Conservation (phyloP, 2,888 invertebrate genomes). For the Nemotelus nigrinus region DNA sequence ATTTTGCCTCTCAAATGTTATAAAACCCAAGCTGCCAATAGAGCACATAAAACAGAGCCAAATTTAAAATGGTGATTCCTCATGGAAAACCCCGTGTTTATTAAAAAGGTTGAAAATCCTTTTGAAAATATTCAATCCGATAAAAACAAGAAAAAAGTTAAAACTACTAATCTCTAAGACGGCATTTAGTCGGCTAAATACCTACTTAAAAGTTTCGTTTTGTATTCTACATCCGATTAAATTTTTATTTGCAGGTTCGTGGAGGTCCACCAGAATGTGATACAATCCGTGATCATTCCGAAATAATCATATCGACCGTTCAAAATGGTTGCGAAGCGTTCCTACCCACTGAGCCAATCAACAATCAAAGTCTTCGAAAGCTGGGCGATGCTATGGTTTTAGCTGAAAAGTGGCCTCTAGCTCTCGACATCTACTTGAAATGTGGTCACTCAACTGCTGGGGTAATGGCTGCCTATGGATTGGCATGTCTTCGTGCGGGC, state of each 20-base stretch:
- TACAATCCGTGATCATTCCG: slow-evolving; percentile 71
- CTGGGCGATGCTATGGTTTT: slow-evolving; percentile 79
- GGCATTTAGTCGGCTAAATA: no score
- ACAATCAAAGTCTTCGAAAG: slow-evolving; percentile 72
- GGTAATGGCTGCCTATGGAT: slow-evolving; percentile 90
- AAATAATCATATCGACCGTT: slow-evolving; percentile 70
- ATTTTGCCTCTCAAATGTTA: no score
- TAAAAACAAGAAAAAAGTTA: no score
- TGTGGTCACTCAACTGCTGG: slow-evolving; percentile 80
- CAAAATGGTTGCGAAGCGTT: slow-evolving; percentile 67
- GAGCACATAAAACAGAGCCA: no score
- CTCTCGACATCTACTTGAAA: slow-evolving; percentile 86
- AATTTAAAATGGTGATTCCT: no score
- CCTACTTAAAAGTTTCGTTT: no score
- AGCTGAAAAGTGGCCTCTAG: slow-evolving; percentile 86
- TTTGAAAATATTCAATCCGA: no score
- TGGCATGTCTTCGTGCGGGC: slow-evolving; percentile 82
- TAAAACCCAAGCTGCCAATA: no score
- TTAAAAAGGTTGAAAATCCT: no score
- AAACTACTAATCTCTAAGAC: no score
- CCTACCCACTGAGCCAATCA: slow-evolving; percentile 60
- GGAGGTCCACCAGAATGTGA: slow-evolving; percentile 70
- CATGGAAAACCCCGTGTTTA: no score
- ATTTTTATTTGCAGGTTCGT: slow-evolving; percentile 57
- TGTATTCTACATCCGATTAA: neutral